Conservation (phyloP, 2,797 vertebrate species). For the Meda fulgida region DNA sequence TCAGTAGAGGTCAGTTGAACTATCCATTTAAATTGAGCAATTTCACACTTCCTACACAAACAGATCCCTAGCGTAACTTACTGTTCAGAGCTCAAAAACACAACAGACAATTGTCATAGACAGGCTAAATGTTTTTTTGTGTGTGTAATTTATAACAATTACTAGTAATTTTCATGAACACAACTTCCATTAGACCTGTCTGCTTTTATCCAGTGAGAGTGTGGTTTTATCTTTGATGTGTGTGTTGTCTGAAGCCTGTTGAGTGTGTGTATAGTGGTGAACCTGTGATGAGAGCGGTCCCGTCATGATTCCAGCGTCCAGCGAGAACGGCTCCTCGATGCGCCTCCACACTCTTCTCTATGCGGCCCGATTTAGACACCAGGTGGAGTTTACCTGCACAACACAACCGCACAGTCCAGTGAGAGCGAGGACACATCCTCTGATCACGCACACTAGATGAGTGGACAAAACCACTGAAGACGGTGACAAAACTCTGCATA, state of each 20-base stretch:
- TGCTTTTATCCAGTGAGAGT: neutral
- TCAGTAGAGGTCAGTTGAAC: neutral
- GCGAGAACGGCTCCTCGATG: slow-evolving; percentile 94
- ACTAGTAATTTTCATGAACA: neutral
- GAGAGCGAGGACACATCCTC: neutral
- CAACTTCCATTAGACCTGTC: neutral
- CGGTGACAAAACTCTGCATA: neutral
- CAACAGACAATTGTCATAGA: neutral
- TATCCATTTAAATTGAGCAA: neutral
- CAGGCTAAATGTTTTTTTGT: too few relatives aligned
- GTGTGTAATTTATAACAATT: neutral
- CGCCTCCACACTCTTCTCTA: slow-evolving; percentile 95
- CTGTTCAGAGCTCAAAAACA: neutral
- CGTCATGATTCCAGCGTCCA: slow-evolving; percentile 94
- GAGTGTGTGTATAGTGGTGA: neutral
- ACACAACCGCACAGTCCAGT: neutral
- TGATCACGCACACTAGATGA: neutral
- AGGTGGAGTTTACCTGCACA: slow-evolving; percentile 93
- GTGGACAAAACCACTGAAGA: neutral
- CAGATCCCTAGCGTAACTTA: too few relatives aligned
- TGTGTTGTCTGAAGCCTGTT: neutral
- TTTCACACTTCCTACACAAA: too few relatives aligned
- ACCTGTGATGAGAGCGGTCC: slow-evolving; percentile 96
- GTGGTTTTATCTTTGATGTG: neutral
- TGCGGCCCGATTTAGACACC: slow-evolving; percentile 87